Conservation (phyloP, 2,797 vertebrate genomes). For the Euphonia xanthogaster region DNA sequence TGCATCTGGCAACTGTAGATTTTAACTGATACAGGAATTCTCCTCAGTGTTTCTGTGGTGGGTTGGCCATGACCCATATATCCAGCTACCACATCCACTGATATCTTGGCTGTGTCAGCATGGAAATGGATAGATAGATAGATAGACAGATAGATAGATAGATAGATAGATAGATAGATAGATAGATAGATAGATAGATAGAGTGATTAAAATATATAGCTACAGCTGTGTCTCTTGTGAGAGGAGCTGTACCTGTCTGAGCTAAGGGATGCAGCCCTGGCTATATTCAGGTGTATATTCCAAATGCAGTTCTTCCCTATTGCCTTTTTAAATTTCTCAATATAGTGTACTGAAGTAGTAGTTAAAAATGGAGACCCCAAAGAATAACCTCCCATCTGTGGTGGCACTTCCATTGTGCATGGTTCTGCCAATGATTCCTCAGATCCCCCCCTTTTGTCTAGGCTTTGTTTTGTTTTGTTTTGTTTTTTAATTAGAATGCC, state of each 20-base stretch:
- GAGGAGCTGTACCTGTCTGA: background rate
- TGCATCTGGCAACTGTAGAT: background rate
- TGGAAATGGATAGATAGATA: background rate
- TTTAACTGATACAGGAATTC: background rate
- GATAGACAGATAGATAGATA: background rate
- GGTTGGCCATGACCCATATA: background rate
- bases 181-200: background rate
- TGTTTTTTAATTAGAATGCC: background rate
- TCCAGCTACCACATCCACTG: background rate
- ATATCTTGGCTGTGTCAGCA: background rate
- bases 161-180: background rate
- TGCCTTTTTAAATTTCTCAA: background rate
- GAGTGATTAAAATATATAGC: background rate
- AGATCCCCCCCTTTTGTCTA: background rate
- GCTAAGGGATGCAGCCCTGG: background rate
- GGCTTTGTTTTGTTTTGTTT: background rate
- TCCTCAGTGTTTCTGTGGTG: background rate
- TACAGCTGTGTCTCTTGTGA: background rate
- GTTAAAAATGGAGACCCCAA: background rate
- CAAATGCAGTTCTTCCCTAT: background rate
- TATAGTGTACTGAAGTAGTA: background rate
- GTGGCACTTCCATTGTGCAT: background rate
- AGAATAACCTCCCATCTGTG: background rate
- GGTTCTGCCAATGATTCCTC: background rate
- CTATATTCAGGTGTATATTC: background rate